Evolutionary conservation across 2,888 invertebrate genomes (phyloP), one percentile per base, ranked within the genome.

Genomic region (Ptychoptera contaminata): DNA sequence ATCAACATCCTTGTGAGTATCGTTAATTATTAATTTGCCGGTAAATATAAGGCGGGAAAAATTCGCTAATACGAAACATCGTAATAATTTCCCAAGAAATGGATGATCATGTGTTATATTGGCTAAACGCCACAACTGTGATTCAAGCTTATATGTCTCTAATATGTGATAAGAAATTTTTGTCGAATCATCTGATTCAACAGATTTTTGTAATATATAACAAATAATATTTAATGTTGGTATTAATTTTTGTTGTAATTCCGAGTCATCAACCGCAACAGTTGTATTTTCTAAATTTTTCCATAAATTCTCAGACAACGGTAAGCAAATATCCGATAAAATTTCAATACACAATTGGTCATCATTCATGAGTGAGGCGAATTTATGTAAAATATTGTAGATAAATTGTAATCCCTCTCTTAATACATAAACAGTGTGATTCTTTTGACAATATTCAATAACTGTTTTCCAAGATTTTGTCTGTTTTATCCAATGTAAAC

Each of bases 351-450:
- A 72, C 34, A 74, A 67, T 11, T 59, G 56, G 51, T 76, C 70
- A 34, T 70, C 61, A 42, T 71, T 68, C 8, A 56, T 52, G 46
- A 62, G 59, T 2, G 58, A 56, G 15, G 69, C 67, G 2, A 72
- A 59, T 57, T 69, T 72, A 62, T 73, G 72, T 1, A 80, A 54
- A 44, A 81, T 68, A 47, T 68, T 67, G 14, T 72, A 70, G 14
- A 81, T 63, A 53, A 84, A 76, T 46, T 72, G 70, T 44, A 77
- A 74, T 8, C 77, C 74, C 56, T 80, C 77, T 35, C 77, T 69
- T 0, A 76, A 71, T 9, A 84, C 75, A 55, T 83, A 85, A 36
- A 84, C 67, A 0, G 84, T 84, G 48, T 77, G 74, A 58, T 75
- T 76, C 44, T 73, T 67, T 52, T 77, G 72, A 47, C 75, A 76